These are phyloP conservation scores for Ceyx erithaca DNA, from an alignment of 2,797 vertebrate species.

Conservation along the genomic window DNA sequence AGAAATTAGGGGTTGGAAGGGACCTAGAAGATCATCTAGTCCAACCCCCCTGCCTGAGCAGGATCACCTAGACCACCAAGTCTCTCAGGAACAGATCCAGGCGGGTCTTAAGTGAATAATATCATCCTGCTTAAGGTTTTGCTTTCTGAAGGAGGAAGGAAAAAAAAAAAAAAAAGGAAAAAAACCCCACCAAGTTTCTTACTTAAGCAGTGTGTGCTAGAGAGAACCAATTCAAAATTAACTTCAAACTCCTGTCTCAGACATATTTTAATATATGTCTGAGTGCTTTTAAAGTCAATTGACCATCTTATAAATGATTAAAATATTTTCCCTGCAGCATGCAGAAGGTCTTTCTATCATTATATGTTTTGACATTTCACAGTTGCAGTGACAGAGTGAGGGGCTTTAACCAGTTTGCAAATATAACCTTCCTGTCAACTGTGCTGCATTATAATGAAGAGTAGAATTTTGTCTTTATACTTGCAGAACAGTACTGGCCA, in stretches of 20 bases:
- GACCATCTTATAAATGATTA: conserved; percentile 78
- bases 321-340: conserved; percentile 66
- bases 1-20: too few relatives aligned
- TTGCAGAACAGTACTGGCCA: not conserved
- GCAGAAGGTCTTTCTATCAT: conserved; percentile 57
- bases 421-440: not conserved
- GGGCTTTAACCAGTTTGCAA: not conserved
- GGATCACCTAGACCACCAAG: too few relatives aligned
- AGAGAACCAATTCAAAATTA: conserved; percentile 81
- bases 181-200: conserved; percentile 17
- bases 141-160: not conserved
- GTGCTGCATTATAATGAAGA: not conserved
- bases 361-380: conserved; percentile 60
- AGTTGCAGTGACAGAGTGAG: not conserved
- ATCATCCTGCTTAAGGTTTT: not conserved
- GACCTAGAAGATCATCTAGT: too few relatives aligned
- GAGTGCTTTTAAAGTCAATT: conserved; percentile 77
- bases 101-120: too few relatives aligned
- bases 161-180: not conserved
- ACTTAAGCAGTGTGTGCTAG: conserved; percentile 69
- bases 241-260: conserved; percentile 73
- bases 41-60: too few relatives aligned
- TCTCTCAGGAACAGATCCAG: too few relatives aligned
- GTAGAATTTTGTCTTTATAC: not conserved
- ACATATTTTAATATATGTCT: conserved; percentile 73